These are phyloP conservation scores for Galleria mellonella DNA, from an alignment of 1,140 invertebrate genomes.

Conservation along the genomic window DNA sequence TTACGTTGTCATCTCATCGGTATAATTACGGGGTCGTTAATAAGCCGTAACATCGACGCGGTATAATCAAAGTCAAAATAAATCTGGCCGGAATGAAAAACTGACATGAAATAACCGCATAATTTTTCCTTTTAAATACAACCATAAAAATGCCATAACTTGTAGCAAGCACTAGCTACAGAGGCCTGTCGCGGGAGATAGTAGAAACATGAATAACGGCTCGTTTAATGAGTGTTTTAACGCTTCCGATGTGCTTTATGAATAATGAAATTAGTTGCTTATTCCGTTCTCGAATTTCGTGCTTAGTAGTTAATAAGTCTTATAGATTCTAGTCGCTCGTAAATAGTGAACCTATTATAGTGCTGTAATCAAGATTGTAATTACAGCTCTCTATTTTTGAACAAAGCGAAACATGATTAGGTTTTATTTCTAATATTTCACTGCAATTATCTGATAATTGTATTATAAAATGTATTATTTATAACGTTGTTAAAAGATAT, in stretches of 20 bases:
- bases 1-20: constrained; percentile 29
- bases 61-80: constrained; percentile 63
- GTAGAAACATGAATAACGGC: constrained; percentile 62
- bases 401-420: no score
- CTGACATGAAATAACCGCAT: constrained; percentile 52
- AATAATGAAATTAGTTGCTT: constrained; percentile 73
- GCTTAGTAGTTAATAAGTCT: constrained; percentile 63
- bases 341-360: constrained; percentile 20
- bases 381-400: no score
- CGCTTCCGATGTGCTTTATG: constrained; percentile 72
- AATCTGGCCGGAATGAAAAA: constrained; percentile 57
- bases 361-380: no score
- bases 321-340: constrained; percentile 52
- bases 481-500: background rate
- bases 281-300: constrained; percentile 67
- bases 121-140: constrained; percentile 58
- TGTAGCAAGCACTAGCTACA: constrained; percentile 46
- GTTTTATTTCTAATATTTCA: no score
- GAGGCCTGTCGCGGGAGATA: constrained; percentile 56
- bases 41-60: constrained; percentile 51
- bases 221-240: constrained; percentile 68
- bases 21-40: constrained; percentile 47
- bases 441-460: no score
- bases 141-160: constrained; percentile 58
- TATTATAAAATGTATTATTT: no score